These are phyloP conservation scores for Girardia tigrina DNA, from an alignment of 2,888 invertebrate genomes.

Conservation along the genomic window DNA sequence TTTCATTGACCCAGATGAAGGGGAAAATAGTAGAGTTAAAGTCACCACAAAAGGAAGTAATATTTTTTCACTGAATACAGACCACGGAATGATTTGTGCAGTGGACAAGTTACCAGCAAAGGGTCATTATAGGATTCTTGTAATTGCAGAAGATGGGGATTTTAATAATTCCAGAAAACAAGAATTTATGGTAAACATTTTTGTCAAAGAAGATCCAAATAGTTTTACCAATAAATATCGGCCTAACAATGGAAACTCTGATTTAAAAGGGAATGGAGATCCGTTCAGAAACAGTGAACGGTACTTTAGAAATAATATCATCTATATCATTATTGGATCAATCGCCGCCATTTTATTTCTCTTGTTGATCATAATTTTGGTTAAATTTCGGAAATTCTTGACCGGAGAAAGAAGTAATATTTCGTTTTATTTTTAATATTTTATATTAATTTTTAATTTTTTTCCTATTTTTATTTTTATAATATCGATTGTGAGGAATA, in stretches of 20 bases:
- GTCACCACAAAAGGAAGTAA: neutral
- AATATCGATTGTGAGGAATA: no score
- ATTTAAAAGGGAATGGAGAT: neutral
- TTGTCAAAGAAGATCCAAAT: neutral
- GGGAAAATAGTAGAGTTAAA: conserved; percentile 18
- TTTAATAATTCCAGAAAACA: conserved; percentile 13
- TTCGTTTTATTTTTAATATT: neutral
- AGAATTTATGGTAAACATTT: neutral
- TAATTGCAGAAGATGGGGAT: neutral
- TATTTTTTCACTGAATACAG: neutral
- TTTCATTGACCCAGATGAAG: conserved; percentile 30
- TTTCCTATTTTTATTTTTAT: no score
- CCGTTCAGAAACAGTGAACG: neutral
- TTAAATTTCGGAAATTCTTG: neutral
- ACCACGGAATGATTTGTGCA: conserved; percentile 21
- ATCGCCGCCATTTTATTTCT: neutral
- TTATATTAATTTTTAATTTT: no score
- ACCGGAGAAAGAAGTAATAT: neutral
- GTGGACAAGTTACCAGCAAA: conserved; percentile 16
- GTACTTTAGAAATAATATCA: neutral
- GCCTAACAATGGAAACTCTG: neutral
- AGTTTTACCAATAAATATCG: neutral
- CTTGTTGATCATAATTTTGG: neutral
- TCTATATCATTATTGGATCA: neutral
- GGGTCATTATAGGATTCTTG: neutral